Conservation (phyloP, 2,888 invertebrate genomes). For the Phlogophora meticulosa region DNA sequence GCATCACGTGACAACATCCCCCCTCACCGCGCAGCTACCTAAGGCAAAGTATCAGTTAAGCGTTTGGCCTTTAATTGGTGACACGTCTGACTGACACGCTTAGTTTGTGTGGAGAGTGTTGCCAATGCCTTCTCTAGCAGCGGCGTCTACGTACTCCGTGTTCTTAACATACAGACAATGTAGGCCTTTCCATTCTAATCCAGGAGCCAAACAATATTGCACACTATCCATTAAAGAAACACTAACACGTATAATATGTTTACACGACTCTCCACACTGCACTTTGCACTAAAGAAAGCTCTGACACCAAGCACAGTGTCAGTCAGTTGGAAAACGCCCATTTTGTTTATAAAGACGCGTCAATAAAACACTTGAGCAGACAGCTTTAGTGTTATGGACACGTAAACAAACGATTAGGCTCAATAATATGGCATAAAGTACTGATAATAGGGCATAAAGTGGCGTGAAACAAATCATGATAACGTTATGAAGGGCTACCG, state of each 20-base stretch:
- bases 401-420: conserved; percentile 79
- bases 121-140: too few species aligned
- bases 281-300: conserved; percentile 46
- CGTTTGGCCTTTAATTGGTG: too few species aligned
- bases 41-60: too few species aligned
- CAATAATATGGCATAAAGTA: conserved; percentile 69
- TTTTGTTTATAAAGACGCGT: conserved; percentile 63
- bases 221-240: conserved; percentile 12
- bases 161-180: not conserved
- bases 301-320: conserved; percentile 51
- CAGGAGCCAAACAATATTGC: conserved; percentile 33
- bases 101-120: too few species aligned
- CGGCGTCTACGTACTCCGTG: too few species aligned
- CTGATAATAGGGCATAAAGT: conserved; percentile 70
- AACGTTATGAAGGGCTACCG: conserved; percentile 61
- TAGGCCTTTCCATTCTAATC: conserved; percentile 21
- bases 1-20: too few species aligned
- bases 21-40: too few species aligned
- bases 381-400: conserved; percentile 74
- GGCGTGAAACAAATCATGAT: conserved; percentile 60
- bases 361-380: conserved; percentile 76
- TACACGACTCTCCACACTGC: conserved; percentile 35
- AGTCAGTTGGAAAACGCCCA: conserved; percentile 55
- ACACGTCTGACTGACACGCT: too few species aligned
- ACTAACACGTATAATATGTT: conserved; percentile 29